Evolutionary conservation across 2,113 vertebrate species (phyloP).

Genomic region (crab-eating macaque (Macaca fascicularis)): DNA sequence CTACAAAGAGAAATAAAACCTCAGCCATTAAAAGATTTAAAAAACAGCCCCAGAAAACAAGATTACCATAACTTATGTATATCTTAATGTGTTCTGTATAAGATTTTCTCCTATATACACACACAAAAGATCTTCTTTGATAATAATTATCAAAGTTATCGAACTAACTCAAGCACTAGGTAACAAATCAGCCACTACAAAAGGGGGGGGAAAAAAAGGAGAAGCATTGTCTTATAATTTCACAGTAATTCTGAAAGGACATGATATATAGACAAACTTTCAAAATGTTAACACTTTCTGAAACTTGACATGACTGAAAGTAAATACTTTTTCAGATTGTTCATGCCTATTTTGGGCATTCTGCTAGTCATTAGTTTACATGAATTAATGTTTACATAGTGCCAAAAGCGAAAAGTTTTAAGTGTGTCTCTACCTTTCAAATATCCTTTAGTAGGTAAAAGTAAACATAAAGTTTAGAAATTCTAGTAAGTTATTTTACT

Average conservation of each 20-base stretch:
- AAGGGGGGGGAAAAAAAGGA: neutral
- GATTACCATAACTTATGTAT: neutral
- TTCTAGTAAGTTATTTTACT: neutral
- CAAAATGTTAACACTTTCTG: slow-evolving; percentile 30
- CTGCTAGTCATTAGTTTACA: neutral
- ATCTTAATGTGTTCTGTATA: neutral
- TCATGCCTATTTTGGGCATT: slow-evolving; percentile 9
- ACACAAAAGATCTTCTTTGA: neutral
- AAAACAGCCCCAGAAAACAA: slow-evolving; percentile 17
- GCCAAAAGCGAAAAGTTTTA: neutral
- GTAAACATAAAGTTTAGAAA: neutral
- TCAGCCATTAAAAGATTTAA: slow-evolving; percentile 8
- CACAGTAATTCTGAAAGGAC: slow-evolving; percentile 30
- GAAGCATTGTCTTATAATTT: neutral
- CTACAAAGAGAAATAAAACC: slow-evolving; percentile 32
- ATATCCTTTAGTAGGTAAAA: slow-evolving; percentile 17
- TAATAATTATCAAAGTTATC: slow-evolving; percentile 24
- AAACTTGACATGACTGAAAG: slow-evolving; percentile 38
- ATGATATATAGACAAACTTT: neutral
- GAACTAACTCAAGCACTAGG: neutral
- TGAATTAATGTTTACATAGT: slow-evolving; percentile 24
- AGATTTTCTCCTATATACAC: neutral
- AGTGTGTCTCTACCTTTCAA: neutral
- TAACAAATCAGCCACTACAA: slow-evolving; percentile 33
- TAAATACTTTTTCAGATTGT: neutral